Base-by-base conservation (phyloP, 2,888 invertebrate genomes). In the Lutraria lutraria region DNA sequence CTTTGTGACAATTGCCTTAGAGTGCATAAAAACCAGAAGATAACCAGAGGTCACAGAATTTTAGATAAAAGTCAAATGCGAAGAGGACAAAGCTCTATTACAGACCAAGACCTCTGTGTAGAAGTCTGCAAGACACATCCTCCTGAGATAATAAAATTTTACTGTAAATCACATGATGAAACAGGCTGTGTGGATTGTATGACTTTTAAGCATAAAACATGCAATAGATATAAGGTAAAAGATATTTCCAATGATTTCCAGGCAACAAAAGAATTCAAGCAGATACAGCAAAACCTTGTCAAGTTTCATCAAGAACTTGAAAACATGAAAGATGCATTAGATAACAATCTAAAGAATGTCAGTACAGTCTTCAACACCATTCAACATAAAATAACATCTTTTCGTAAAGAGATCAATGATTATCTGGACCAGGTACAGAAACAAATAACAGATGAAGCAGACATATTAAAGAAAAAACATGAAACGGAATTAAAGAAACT, bases 401-500 rank as follows among this genome's bases (percentile, higher is more conserved):
- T 81, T 25, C 53, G 81, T 19, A n/a, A 81, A 56, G 15, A 81
- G 31, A 25, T 81, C 0, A 56, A 81, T 81, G 56, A 25, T 0
- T 56, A 81, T 56, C 56, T 81, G n/a, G n/a, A n/a, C n/a, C n/a
- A n/a, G n/a, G n/a, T n/a, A n/a, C n/a, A n/a, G n/a, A n/a, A n/a
- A n/a, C n/a, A n/a, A n/a, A n/a, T n/a, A n/a, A n/a, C n/a, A n/a
- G n/a, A n/a, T n/a, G n/a, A n/a, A n/a, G n/a, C n/a, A n/a, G n/a
- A n/a, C n/a, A n/a, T n/a, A n/a, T n/a, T n/a, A n/a, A n/a, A n/a
- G n/a, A n/a, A n/a, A 6, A 56, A 81, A 85, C 76, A 43, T 82
- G 81, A 43, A 76, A 54, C 43, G 85, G 83, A 80, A 83, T 83
- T 84, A n/a, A 88, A 81, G 79, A 3, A 85, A 25, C 21, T 52